Base-by-base conservation (phyloP, 2,888 invertebrate genomes). In the Tipula vernalis region DNA sequence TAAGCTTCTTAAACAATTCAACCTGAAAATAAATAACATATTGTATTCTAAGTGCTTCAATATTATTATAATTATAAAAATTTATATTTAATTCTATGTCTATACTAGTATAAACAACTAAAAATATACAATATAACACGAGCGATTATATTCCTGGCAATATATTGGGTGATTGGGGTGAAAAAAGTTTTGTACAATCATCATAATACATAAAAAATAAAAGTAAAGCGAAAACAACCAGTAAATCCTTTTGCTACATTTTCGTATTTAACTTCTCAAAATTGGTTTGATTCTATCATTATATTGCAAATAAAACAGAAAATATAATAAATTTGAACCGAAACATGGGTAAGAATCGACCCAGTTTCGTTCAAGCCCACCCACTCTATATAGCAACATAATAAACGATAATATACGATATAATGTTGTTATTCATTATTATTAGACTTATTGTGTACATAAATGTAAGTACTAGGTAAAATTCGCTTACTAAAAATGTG, bases 251-350 rank as follows among this genome's bases (percentile, higher is more conserved):
- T 28, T 71, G 28, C 71, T 71, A 71, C 71, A 71, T 71, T 71
- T 71, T 71, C 71, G 71, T 71, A 28, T 71, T 71, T 71, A 71
- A 71, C 71, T 71, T 71, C 28, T 71, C 28, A 71, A 71, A 71
- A 71, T 71, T 71, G 71, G 71, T 71, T 71, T 71, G 71, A 71
- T 71, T 71, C 71, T 71, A 71, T 71, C 71, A 71, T 71, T 71
- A 71, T 71, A 71, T 71, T 71, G 71, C 71, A 71, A 71, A 71
- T 57, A 57, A 57, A 57, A 57, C 18, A 18, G 18, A 57, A 57
- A 57, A 57, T 71, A 71, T 8, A 71, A 71, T 71, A 71, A 71
- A 71, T 28, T 71, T 71, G 28, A 71, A 3, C 28, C 71, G 28
- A 71, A 71, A 71, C 28, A 71, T 28, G 71, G 28, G 71, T 71